Evolutionary conservation across 1,140 invertebrate genomes (phyloP).

Genomic region (Philaenus spumarius): DNA sequence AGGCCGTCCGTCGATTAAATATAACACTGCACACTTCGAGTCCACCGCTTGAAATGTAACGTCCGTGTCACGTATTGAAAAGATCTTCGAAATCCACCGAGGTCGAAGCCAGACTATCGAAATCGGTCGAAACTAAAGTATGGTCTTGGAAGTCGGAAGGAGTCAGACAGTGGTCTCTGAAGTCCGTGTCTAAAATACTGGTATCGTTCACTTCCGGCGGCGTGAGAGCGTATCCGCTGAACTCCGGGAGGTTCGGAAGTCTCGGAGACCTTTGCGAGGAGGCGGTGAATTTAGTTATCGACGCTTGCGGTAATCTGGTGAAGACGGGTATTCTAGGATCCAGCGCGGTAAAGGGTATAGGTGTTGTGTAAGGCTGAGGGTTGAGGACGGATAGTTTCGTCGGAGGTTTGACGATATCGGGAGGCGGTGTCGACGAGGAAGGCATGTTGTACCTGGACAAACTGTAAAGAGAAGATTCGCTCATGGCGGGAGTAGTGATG

Average conservation of each 20-base stretch:
- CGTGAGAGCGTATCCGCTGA: not conserved
- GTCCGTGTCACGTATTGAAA: not conserved
- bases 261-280: not conserved
- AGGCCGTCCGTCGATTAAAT: no score
- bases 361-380: not conserved
- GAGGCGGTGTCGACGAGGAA: not conserved
- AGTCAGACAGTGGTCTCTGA: not conserved
- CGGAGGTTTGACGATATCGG: not conserved
- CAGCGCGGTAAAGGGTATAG: not conserved
- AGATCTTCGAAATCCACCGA: slow-evolving; percentile 4
- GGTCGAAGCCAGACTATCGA: slow-evolving; percentile 1
- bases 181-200: not conserved
- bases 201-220: not conserved
- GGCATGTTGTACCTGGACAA: not conserved
- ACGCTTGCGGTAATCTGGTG: not conserved
- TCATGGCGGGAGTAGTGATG: not conserved
- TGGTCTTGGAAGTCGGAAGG: not conserved
- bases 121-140: not conserved
- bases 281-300: not conserved
- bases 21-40: no score
- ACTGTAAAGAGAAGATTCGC: not conserved
- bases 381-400: not conserved
- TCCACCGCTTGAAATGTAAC: no score
- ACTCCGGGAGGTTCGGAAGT: not conserved
- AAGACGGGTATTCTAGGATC: not conserved